Evolutionary conservation across 2,888 invertebrate species (phyloP), one percentile per base, ranked within the genome.

Genomic region (Dugesia japonica): DNA sequence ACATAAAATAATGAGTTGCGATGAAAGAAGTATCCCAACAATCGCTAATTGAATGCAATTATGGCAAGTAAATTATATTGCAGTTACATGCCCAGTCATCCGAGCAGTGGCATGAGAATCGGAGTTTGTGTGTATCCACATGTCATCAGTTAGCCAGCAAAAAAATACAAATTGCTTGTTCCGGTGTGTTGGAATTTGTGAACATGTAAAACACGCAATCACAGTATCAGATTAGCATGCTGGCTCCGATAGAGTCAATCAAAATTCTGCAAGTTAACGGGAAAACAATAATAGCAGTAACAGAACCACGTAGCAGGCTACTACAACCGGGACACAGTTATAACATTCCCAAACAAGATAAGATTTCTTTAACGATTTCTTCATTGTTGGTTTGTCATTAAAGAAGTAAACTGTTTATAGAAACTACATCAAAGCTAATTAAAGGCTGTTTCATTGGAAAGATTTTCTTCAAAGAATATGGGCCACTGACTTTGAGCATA

Each of bases 11-110:
- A 23, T 20, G 56, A 56, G 56, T 56, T 56, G 56, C 56, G 56
- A 56, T 56, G 56, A 56, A 56, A 56, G 56, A 56, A 23, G 56
- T 56, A 56, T 56, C 56, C 56, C 56, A 56, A 56, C 56, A 56
- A 56, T 56, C 56, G n/a, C 56, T 56, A 56, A 56, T 56, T 56
- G 56, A 56, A 56, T 56, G 56, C 56, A 56, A 56, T 56, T 56
- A 56, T 56, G 56, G 56, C 56, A 56, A 56, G 56, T 56, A 56
- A 56, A 56, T 56, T 56, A 56, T 56, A 56, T 56, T 20, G 56
- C 56, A 56, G 56, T 56, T 56, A 56, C 56, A 56, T 56, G 56
- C 56, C 56, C 56, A n/a, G 56, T 56, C 56, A 56, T 4, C 4
- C 56, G 56, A 56, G 56, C 4, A 23, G 20, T 1, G 56, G 56